A percentile compares a stretch with the other conserved stretches of the same genome.
phyloP scores from a whole-genome alignment of 2,113 vertebrate species.

The Nasalis larvatus region DNA sequence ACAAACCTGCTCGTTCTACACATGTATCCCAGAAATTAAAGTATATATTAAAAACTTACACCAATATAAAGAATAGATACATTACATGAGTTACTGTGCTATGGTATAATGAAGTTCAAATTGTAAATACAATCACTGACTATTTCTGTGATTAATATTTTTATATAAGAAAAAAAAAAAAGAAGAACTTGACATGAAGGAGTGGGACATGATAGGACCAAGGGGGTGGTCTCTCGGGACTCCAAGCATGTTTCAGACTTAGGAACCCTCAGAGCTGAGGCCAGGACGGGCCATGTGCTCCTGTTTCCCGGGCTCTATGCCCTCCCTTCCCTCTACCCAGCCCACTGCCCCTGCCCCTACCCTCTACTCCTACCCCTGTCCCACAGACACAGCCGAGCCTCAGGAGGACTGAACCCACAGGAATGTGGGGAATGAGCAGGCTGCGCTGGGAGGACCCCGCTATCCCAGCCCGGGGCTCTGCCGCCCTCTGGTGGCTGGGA shows the following conservation, averaged over 20 bases:
- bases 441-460: accelerated
- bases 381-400: accelerated
- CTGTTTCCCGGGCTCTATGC: background rate
- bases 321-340: background rate
- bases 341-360: background rate
- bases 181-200: background rate
- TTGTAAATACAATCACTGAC: background rate
- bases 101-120: background rate
- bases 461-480: constrained; percentile 30
- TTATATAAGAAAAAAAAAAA: background rate
- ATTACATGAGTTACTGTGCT: background rate
- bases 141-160: background rate
- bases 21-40: no score
- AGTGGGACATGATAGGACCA: background rate
- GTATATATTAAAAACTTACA: background rate
- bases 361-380: no score
- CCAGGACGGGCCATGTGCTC: background rate
- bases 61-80: background rate
- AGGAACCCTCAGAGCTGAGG: background rate
- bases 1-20: no score
- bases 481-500: constrained; percentile 55
- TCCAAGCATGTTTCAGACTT: background rate
- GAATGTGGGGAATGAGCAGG: accelerated
- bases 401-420: background rate
- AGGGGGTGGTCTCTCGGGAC: background rate